phyloP scores from a whole-genome alignment of 2,888 invertebrate genomes.

The Notodonta dromedarius region DNA sequence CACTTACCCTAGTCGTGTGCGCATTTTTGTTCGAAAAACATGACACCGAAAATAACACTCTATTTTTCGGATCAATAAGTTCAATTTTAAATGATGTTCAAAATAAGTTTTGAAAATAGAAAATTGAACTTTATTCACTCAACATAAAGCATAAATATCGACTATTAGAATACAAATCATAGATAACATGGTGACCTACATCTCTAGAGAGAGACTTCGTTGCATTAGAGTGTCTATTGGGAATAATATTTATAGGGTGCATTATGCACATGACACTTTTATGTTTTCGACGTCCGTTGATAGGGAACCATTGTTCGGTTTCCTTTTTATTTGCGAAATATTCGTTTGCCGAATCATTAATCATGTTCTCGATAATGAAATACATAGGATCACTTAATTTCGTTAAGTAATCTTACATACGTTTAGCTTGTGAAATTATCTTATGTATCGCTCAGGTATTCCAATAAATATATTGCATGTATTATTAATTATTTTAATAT shows the following conservation, averaged over 20 bases:
- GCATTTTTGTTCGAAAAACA: constrained; percentile 17
- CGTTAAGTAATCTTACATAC: neutral
- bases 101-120: constrained; percentile 19
- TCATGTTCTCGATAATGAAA: constrained; percentile 19
- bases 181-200: constrained; percentile 78
- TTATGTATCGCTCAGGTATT: no score
- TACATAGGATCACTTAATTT: neutral
- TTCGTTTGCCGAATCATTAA: constrained; percentile 34
- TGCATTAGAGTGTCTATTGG: constrained; percentile 73
- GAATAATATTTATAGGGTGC: constrained; percentile 82
- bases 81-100: constrained; percentile 20
- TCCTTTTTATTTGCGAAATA: constrained; percentile 54
- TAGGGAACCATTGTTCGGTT: constrained; percentile 57
- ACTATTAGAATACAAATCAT: constrained; percentile 38
- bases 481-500: no score
- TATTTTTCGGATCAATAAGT: constrained; percentile 13
- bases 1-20: constrained; percentile 19
- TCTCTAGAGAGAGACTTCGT: constrained; percentile 75
- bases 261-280: constrained; percentile 82
- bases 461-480: no score
- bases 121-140: constrained; percentile 52
- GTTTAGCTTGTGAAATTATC: no score
- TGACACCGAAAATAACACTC: constrained; percentile 17
- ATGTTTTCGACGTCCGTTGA: constrained; percentile 76
- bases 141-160: constrained; percentile 47